These are phyloP conservation scores for Mesitornis unicolor DNA, from an alignment of 2,113 vertebrate genomes.

Conservation along the genomic window DNA sequence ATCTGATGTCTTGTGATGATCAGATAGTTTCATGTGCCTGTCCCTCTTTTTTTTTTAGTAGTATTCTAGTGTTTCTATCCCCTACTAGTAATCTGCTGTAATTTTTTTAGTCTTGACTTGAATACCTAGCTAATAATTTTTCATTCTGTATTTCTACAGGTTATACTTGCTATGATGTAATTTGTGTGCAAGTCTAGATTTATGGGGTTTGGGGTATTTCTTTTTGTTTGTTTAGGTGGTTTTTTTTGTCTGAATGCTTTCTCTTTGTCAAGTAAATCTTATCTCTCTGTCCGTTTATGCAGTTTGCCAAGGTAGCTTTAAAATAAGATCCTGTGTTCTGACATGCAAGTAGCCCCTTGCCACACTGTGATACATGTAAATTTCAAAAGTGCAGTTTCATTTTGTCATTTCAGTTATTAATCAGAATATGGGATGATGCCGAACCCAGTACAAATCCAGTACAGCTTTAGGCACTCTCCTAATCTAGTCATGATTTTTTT, in stretches of 20 bases:
- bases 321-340: background rate
- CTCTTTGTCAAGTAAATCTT: background rate
- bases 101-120: background rate
- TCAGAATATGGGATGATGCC: rapidly evolving
- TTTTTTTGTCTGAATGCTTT: background rate
- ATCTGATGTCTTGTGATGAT: rapidly evolving
- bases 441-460: background rate
- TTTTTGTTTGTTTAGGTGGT: too few species aligned
- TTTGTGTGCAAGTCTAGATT: rapidly evolving
- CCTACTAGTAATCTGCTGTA: rapidly evolving
- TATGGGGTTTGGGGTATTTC: too few species aligned
- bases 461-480: background rate
- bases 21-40: background rate
- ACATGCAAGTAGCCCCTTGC: rapidly evolving
- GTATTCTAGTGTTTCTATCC: rapidly evolving
- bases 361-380: background rate
- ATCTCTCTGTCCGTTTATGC: background rate
- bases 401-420: background rate
- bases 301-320: background rate
- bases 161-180: background rate
- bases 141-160: background rate
- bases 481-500: background rate
- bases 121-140: background rate
- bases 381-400: background rate
- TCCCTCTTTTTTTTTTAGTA: rapidly evolving